Conservation (phyloP, 2,797 vertebrate genomes). For the Liparis tanakae region DNA sequence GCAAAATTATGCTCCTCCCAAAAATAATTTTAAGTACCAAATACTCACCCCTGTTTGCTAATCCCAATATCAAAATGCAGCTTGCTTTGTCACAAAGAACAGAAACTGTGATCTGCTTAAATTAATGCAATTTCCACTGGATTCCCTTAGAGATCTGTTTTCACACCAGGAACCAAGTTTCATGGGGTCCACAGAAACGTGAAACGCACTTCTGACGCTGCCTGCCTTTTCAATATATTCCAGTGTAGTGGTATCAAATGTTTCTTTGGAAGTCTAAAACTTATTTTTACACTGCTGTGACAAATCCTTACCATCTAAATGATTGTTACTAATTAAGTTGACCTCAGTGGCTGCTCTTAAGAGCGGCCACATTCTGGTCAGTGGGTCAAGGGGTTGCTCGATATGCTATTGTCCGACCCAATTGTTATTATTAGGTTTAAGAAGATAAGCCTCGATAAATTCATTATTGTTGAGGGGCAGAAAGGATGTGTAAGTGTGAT, state of each 20-base stretch:
- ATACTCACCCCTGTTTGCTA: neutral
- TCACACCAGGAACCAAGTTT: neutral
- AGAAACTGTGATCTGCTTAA: neutral
- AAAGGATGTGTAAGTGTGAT: neutral
- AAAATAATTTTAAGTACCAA: slow-evolving; percentile 6
- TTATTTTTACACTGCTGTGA: neutral
- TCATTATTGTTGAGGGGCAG: too few relatives aligned
- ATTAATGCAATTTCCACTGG: neutral
- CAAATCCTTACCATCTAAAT: neutral
- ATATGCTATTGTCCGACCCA: neutral
- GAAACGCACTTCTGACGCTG: neutral
- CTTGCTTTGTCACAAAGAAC: neutral
- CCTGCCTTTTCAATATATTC: neutral
- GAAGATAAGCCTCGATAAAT: neutral
- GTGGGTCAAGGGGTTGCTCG: neutral
- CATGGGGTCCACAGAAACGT: neutral
- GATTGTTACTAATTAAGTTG: neutral
- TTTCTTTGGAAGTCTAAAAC: neutral
- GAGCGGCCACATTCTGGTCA: neutral
- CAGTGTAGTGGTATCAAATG: neutral
- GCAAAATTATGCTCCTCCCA: slow-evolving; percentile 12
- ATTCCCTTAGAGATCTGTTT: neutral
- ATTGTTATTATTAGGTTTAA: neutral
- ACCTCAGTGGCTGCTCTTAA: neutral
- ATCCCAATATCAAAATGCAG: neutral